Evolutionary conservation across 1,140 invertebrate genomes (phyloP).

Genomic region (Sesamia nonagrioides): DNA sequence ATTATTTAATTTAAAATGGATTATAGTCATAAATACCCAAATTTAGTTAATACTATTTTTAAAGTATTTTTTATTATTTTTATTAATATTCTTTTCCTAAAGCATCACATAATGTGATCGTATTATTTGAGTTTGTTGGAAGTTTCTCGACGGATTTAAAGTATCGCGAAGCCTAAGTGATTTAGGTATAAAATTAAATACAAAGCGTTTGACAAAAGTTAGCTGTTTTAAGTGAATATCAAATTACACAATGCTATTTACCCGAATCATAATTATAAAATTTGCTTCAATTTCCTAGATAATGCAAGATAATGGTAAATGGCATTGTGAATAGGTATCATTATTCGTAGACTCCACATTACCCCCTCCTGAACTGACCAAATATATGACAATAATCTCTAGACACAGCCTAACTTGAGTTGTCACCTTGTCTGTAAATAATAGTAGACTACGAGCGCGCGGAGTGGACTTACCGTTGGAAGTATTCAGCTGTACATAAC

Average conservation of each 20-base stretch:
- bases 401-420: conserved; percentile 77
- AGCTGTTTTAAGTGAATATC: conserved; percentile 58
- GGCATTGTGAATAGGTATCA: conserved; percentile 53
- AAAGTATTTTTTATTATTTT: conserved; percentile 72
- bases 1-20: conserved; percentile 84
- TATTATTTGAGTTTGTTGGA: conserved; percentile 78
- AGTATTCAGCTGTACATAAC: conserved; percentile 10
- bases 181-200: conserved; percentile 67
- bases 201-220: conserved; percentile 59
- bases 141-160: conserved; percentile 65
- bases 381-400: conserved; percentile 85
- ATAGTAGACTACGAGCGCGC: conserved; percentile 35
- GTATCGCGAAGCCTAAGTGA: conserved; percentile 63
- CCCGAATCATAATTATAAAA: conserved; percentile 41
- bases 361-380: conserved; percentile 77
- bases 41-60: conserved; percentile 84
- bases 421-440: conserved; percentile 70
- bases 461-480: conserved; percentile 25
- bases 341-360: conserved; percentile 59
- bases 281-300: conserved; percentile 52
- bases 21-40: conserved; percentile 87
- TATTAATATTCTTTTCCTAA: conserved; percentile 69
- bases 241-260: conserved; percentile 46
- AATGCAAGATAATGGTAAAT: conserved; percentile 44
- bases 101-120: conserved; percentile 81